Evolutionary conservation across 2,113 vertebrate species (phyloP), one percentile per base, ranked within the genome.

Genomic region (Axis porcinus): DNA sequence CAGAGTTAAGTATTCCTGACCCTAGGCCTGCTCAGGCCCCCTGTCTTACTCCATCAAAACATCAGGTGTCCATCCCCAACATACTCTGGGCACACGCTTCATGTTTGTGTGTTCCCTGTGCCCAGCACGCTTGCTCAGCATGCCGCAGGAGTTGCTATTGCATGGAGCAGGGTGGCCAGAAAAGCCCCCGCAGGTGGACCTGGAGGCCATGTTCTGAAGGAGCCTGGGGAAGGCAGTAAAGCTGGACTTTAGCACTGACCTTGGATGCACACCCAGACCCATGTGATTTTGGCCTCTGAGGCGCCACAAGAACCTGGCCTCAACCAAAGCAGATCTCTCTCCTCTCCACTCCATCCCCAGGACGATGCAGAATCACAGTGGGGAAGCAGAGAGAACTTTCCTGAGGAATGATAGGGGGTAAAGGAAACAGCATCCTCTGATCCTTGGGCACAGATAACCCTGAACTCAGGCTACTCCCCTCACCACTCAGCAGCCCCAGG

Each of bases 321-420:
- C 10, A 4, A 10, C 55, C 60, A 47, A 30, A 47, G 54, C 3
- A 11, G 12, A 6, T 52, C 33, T 33, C 9, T 76, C 21, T 40
- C 40, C 11, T 4, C 27, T 62, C 36, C 27, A 3, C 33, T n/a
- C 91, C 3, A 9, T 25, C 54, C 28, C 11, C 43, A 79, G 85
- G 14, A 84, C 5, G 5, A 21, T 52, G 6, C 3, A 16, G 79
- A 40, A 30, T 58, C 14, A 6, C 10, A 17, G 16, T n/a, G 10
- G 2, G 55, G 58, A 25, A 83, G 58, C 30, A 52, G 30, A 52
- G 47, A 76, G 55, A 78, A 30, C 15, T 55, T 12, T 36, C 78
- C 88, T 12, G 21, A n/a, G 92, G 64, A 21, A 15, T 16, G 6
- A 21, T 7, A 2, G 6, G 1, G 5, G 3, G 2, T 2, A 4